phyloP scores from a whole-genome alignment of 37 sponge, comb jelly and placozoan genomes.

The Beroe forskalii region DNA sequence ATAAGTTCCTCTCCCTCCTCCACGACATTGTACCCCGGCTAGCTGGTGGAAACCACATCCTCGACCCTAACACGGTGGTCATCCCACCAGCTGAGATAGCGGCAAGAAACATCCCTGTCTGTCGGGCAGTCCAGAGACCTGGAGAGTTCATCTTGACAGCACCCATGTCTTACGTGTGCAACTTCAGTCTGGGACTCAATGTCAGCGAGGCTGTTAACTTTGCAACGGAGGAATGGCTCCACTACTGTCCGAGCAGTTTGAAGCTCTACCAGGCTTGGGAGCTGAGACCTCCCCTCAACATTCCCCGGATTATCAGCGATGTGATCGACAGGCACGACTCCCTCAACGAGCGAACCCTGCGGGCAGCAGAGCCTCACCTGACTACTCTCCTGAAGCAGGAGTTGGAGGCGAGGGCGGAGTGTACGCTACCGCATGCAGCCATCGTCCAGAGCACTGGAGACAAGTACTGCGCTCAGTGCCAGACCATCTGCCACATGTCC shows the following conservation, averaged over 20 bases:
- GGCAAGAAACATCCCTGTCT: neutral
- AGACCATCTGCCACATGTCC: constrained; percentile 19
- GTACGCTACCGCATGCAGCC: neutral
- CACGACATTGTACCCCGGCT: constrained; percentile 15
- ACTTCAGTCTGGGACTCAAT: constrained; percentile 18
- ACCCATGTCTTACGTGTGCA: neutral
- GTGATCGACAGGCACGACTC: constrained; percentile 27
- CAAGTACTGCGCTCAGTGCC: neutral
- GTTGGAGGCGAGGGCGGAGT: neutral
- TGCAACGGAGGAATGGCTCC: constrained; percentile 19
- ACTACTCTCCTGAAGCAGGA: neutral
- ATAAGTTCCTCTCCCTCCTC: neutral
- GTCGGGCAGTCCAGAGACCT: constrained; percentile 15
- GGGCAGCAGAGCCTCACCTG: constrained; percentile 29
- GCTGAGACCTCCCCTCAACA: constrained; percentile 24
- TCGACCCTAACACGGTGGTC: constrained; percentile 27
- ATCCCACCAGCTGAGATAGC: constrained; percentile 18
- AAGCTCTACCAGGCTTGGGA: neutral
- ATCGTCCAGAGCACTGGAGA: neutral
- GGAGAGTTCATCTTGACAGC: constrained; percentile 42
- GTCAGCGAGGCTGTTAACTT: constrained; percentile 18
- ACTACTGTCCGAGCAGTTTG: neutral
- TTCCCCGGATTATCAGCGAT: neutral
- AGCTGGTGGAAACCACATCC: neutral
- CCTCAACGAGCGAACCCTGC: neutral